phyloP scores from a whole-genome alignment of 2,113 vertebrate species.

The Pogonocichla stellata region DNA sequence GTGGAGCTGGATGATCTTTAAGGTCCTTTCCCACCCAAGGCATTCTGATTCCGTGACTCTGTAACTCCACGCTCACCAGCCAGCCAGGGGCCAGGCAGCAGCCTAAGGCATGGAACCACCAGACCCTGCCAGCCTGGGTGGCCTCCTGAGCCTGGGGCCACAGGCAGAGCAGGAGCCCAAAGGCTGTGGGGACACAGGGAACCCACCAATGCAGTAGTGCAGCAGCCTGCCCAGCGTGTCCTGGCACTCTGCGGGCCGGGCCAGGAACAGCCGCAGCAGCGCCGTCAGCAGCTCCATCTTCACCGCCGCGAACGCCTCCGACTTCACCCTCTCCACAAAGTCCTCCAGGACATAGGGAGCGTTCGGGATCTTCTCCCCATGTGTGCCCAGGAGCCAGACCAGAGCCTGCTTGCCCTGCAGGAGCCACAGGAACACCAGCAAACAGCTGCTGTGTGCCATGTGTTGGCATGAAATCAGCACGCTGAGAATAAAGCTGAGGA shows the following conservation, averaged over 20 bases:
- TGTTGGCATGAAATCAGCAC: fast-evolving
- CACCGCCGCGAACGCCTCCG: constrained; percentile 79
- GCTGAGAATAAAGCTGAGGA: fast-evolving
- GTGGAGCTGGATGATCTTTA: not conserved
- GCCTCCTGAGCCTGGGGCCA: not conserved
- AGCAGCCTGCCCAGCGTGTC: constrained; percentile 90
- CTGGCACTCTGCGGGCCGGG: constrained; percentile 90
- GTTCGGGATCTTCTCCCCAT: constrained; percentile 82
- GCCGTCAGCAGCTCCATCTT: constrained; percentile 92
- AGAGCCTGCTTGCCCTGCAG: constrained; percentile 89
- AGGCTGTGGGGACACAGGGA: not conserved
- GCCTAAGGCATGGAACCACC: not conserved
- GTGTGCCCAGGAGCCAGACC: constrained; percentile 89
- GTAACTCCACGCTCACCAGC: not conserved
- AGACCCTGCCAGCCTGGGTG: not conserved
- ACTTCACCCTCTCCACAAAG: constrained; percentile 85
- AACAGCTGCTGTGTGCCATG: not conserved
- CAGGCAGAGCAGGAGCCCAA: not conserved
- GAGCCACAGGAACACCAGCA: not conserved
- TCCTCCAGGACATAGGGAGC: constrained; percentile 91
- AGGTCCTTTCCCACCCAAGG: not conserved
- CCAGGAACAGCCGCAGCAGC: constrained; percentile 84
- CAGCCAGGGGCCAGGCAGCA: not conserved
- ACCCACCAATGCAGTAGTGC: constrained; percentile 86
- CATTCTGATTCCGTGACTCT: not conserved